These are phyloP conservation scores for Tethea ocularis DNA, from an alignment of 2,888 invertebrate species.

Conservation along the genomic window DNA sequence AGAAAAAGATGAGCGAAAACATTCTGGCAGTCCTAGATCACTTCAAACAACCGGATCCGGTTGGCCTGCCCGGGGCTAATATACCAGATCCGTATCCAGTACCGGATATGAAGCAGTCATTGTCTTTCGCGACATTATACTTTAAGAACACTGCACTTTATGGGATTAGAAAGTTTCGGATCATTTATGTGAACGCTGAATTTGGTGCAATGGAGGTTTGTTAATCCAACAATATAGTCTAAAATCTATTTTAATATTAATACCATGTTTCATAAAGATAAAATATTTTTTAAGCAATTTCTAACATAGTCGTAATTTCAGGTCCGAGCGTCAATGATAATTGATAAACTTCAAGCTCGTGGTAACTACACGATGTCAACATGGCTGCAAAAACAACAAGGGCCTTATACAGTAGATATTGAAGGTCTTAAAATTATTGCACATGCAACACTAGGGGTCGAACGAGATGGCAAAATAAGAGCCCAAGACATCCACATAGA, in stretches of 20 bases:
- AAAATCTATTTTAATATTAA: background rate
- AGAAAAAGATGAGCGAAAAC: constrained; percentile 88
- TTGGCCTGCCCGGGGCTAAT: constrained; percentile 90
- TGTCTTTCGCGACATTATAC: constrained; percentile 87
- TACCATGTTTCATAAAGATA: no score
- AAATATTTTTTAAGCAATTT: no score
- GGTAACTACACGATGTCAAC: constrained; percentile 90
- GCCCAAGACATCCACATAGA: constrained; percentile 92
- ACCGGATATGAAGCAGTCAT: constrained; percentile 89
- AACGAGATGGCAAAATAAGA: constrained; percentile 89
- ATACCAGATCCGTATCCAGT: constrained; percentile 92
- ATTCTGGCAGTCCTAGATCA: constrained; percentile 88
- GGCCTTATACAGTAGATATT: constrained; percentile 91
- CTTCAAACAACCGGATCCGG: constrained; percentile 91
- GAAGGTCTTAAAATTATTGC: constrained; percentile 88
- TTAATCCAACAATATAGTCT: constrained; percentile 3
- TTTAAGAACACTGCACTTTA: constrained; percentile 89
- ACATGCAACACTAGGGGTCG: constrained; percentile 87
- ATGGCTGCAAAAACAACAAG: constrained; percentile 87
- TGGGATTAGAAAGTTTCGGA: constrained; percentile 91
- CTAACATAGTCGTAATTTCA: no score
- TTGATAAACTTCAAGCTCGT: constrained; percentile 87
- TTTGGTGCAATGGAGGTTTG: constrained; percentile 89
- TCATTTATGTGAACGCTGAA: constrained; percentile 88
- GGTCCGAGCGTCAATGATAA: constrained; percentile 88